Conservation (phyloP, 2,113 vertebrate genomes). For the Camelus bactrianus region DNA sequence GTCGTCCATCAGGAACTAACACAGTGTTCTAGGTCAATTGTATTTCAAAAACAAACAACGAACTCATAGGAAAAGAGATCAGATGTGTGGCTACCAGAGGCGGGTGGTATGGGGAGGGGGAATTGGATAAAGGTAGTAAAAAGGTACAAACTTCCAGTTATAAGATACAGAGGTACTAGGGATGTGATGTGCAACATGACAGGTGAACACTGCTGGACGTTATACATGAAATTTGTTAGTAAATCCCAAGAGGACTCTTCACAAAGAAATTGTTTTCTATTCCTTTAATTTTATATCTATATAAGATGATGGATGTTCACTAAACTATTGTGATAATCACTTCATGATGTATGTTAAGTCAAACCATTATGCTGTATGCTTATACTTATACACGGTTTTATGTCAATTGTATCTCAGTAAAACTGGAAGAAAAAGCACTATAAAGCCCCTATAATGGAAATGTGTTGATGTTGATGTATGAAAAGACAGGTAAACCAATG, state of each 20-base stretch:
- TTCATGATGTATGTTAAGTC: neutral
- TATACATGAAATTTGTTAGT: too few species aligned
- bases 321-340: neutral
- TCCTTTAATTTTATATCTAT: neutral
- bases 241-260: neutral
- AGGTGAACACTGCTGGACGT: neutral
- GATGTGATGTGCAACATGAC: neutral
- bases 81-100: neutral
- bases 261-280: neutral
- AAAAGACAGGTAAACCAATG: slow-evolving; percentile 2
- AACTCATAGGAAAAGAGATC: neutral
- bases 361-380: neutral
- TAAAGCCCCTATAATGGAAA: neutral
- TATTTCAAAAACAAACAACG: neutral
- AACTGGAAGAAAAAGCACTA: neutral
- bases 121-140: neutral
- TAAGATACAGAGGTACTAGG: neutral
- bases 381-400: neutral
- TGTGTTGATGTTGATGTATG: neutral
- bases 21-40: neutral
- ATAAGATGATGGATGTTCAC: neutral
- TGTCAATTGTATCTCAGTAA: neutral
- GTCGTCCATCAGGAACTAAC: neutral
- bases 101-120: neutral
- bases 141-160: neutral